These are phyloP conservation scores for Acanthisitta chloris DNA, from an alignment of 2,113 vertebrate genomes.

Conservation along the genomic window DNA sequence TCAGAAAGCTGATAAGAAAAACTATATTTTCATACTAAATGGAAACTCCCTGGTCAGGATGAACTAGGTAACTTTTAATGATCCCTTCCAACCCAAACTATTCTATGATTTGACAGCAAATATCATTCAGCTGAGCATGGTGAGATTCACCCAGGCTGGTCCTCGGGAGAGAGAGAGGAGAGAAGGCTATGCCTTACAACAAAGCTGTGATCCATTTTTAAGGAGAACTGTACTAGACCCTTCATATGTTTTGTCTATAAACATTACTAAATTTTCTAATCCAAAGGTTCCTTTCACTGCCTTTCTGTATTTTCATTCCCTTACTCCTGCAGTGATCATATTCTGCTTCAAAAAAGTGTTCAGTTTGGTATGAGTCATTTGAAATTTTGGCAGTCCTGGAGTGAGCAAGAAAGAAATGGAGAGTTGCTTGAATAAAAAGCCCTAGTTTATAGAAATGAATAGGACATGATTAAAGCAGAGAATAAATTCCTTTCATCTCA, in stretches of 20 bases:
- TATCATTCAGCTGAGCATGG: not conserved
- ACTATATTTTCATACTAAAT: not conserved
- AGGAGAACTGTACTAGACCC: not conserved
- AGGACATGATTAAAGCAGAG: constrained; percentile 14
- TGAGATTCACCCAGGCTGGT: rapidly evolving
- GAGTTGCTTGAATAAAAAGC: not conserved
- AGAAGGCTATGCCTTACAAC: not conserved
- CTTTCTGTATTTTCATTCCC: not conserved
- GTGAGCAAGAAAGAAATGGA: not conserved
- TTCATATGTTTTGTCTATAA: not conserved
- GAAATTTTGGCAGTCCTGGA: not conserved
- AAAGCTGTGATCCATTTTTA: not conserved
- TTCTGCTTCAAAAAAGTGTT: not conserved
- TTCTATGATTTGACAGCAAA: not conserved
- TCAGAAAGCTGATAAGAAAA: not conserved
- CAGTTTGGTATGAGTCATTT: not conserved
- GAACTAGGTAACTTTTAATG: not conserved
- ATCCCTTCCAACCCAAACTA: not conserved
- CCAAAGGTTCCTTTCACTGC: not conserved
- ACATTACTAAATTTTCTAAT: not conserved
- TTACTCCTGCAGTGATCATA: not conserved
- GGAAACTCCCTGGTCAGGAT: not conserved
- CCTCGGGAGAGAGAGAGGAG: not conserved
- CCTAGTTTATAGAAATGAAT: not conserved
- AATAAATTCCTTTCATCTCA: constrained; percentile 26